Evolutionary conservation across 2,888 invertebrate genomes (phyloP), one percentile per base, ranked within the genome.

Genomic region (Oxytorus armatus): DNA sequence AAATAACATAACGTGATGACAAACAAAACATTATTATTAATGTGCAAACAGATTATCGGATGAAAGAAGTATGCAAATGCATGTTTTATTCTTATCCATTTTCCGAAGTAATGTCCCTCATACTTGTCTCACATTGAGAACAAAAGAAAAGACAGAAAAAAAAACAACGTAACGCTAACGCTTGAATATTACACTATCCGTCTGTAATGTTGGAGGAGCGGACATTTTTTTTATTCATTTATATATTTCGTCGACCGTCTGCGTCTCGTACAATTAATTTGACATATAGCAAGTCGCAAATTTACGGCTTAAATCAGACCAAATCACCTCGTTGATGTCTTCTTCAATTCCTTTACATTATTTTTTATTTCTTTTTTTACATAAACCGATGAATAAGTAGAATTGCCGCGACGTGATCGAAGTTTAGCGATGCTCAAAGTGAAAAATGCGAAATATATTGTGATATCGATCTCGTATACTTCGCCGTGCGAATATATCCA

Each of bases 71-170:
- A 89, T 84, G 82, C 86, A 87, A 36, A 86, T 88, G 87, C 88
- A 89, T 88, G 87, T 89, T 89, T 88, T 86, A 88, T 88, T 86
- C 87, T 89, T 89, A 88, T 87, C 87, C 86, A 87, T 89, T 89
- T 88, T 87, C 89, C 87, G 86, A 87, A 87, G 86, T 88, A 87
- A 87, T 86, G 86, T 86, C 87, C 86, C 87, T 85, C 83, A 53
- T 84, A 84, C 83, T 82, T 83, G 65, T 83, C 77, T 83, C 81
- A 82, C 82, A 83, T 82, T 79, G 81, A 84, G 81, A 77, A 79
- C 55, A 33, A 82, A 83, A 82, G 74, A 82, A 55, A 42, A 21
- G 14, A 57, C 57, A 57, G 63, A 33, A 59, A 53, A 39, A 63
- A 29, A 10, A 57, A 65, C 53, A 55, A 81, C 72, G 59, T 77